These are phyloP conservation scores for Periophthalmus modestus DNA, from an alignment of 2,113 vertebrate genomes.

Conservation along the genomic window DNA sequence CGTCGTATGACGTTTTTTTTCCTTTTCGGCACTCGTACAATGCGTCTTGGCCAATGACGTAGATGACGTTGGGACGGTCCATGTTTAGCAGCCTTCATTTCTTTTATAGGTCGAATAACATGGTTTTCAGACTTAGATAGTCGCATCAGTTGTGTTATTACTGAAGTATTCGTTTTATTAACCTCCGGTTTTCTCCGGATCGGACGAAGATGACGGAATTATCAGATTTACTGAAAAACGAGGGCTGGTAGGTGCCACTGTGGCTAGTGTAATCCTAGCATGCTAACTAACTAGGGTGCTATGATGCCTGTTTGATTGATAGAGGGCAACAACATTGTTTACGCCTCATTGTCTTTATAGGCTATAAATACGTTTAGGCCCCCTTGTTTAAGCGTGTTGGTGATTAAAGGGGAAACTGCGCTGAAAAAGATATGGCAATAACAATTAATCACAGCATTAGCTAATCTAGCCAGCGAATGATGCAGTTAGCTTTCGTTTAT, in stretches of 20 bases:
- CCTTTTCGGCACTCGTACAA: slow-evolving; percentile 25
- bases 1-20: slow-evolving; percentile 10
- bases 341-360: background rate
- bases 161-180: slow-evolving; percentile 12
- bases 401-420: background rate
- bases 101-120: slow-evolving; percentile 32
- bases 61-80: slow-evolving; percentile 34
- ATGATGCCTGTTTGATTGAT: slow-evolving; percentile 19
- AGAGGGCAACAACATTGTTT: slow-evolving; percentile 8
- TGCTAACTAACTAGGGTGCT: slow-evolving; percentile 19
- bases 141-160: slow-evolving; percentile 1
- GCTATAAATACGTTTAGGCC: background rate
- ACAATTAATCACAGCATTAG: background rate
- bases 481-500: slow-evolving; percentile 2
- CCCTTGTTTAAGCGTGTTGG: background rate
- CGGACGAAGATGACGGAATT: slow-evolving; percentile 73
- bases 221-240: slow-evolving; percentile 66
- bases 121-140: slow-evolving; percentile 49
- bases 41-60: slow-evolving; percentile 50
- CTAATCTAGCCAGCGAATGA: background rate
- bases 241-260: slow-evolving; percentile 79
- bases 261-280: slow-evolving; percentile 47
- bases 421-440: background rate
- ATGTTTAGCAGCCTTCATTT: slow-evolving; percentile 45
- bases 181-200: slow-evolving; percentile 8